Evolutionary conservation across 1,140 invertebrate species (phyloP), one percentile per base, ranked within the genome.

Genomic region (Elysia chlorotica): DNA sequence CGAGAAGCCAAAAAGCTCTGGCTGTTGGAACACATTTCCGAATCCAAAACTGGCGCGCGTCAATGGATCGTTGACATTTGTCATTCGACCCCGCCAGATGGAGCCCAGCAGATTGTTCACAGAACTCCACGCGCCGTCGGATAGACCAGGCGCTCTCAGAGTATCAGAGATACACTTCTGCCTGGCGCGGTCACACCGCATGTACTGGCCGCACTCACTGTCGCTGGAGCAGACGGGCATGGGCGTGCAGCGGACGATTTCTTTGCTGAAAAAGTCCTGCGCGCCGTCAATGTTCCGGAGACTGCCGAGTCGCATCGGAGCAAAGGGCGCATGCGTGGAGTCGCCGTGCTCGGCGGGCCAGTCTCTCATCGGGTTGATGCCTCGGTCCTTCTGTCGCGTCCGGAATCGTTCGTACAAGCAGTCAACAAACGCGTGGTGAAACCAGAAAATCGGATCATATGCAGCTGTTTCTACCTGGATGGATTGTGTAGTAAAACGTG

Each of bases 361-460:
- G 69, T 80, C 78, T 2, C 61, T 38, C 57, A 67, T 71, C 28
- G 76, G 74, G 33, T 78, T 72, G 21, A 74, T 68, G 4, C 73
- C 77, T 5, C 48, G 28, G 23, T 36, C 19, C 36, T 78, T 78
- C 57, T 82, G 78, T 5, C 57, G 41, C 4, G 75, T 35, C 10
- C 75, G 71, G 63, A 78, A 80, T 53, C 63, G 37, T 25, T 80
- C 79, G 67, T 76, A 80, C 21, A 80, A 33, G 38, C 79, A 80
- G 72, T 80, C 79, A 1, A 78, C 57, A 37, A 48, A 75, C 6
- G 75, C 61, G 62, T 80, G 79, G 69, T 78, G 77, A 36, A 80
- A 75, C 76, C 76, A 80, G 61, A 78, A 80, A 25, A 80, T 71
- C 0, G 79, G 79, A 59, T 80, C 79, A 68, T 78, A 78, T 19